Evolutionary conservation across 1,140 invertebrate genomes (phyloP), one percentile per base, ranked within the genome.

Genomic region (Ceratosolen solmsi): DNA sequence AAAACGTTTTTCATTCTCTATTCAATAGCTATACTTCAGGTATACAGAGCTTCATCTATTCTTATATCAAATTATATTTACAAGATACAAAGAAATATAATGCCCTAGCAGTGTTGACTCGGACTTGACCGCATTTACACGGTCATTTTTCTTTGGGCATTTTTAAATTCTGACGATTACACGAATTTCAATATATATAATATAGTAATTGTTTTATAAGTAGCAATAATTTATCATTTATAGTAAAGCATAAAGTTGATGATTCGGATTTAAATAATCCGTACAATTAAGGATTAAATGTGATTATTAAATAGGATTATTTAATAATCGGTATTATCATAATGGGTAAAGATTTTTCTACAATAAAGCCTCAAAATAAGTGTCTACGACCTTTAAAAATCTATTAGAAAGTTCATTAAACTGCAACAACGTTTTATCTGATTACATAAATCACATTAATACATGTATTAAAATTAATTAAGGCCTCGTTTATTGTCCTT

Each of bases 111-210:
- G 20, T 15, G 36, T 38, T 22, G 22, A 38, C 30, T 38, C 36
- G 63, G 63, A 38, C 63, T 65, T 65, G 63, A 65, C 63, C 63
- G 63, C 63, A 65, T 65, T 65, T 36, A 65, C 63, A 65, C 17
- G 4, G 27, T 30, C 27, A 15, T 15, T 4, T 2, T 2, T 63
- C 27, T 17, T 13, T 33, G 5, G 36, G 2, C 22, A 20, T 68
- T n/a, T 68, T 68, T 33, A 0, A 68, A 3, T n/a, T 38, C 1
- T 36, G 22, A 68, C 38, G 38, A 68, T n/a, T 68, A n/a, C 17
- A 38, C 11, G 30, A 38, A 38, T 68, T 38, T n/a, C 33, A 68
- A 22, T 7, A n/a, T 17, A 68, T 38, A 1, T 17, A 33, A 36
- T 33, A 33, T 33, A 36, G 30, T 36, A 2, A 63, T 33, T 63